Conservation (phyloP, 1,140 invertebrate species). For the Oppia nitens region DNA sequence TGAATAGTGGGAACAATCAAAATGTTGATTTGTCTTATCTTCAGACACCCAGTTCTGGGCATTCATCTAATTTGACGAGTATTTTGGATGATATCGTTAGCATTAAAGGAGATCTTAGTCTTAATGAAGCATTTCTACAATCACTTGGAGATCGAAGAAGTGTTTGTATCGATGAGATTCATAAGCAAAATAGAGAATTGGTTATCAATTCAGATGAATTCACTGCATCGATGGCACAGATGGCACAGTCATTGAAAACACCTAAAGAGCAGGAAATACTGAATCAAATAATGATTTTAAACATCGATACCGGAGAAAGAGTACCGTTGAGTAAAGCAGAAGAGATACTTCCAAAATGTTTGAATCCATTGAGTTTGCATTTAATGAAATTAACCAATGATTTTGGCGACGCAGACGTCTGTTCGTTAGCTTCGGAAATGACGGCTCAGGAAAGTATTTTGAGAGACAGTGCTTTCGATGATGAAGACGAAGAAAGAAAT, state of each 20-base stretch:
- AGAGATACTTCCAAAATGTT: conserved; percentile 70
- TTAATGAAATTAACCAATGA: conserved; percentile 67
- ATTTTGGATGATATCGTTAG: conserved; percentile 15
- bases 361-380: conserved; percentile 79
- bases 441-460: not conserved
- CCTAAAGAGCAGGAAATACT: conserved; percentile 27
- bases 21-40: not conserved
- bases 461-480: not conserved
- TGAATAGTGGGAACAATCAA: not conserved
- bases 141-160: not conserved
- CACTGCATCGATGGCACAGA: not conserved
- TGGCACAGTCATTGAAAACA: not conserved
- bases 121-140: not conserved
- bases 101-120: conserved; percentile 15
- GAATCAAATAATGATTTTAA: conserved; percentile 76
- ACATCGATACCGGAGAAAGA: conserved; percentile 79
- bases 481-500: conserved; percentile 1
- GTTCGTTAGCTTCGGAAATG: not conserved
- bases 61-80: conserved; percentile 4
- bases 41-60: not conserved
- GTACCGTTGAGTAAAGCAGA: conserved; percentile 74
- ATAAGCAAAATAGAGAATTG: not conserved
- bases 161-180: conserved; percentile 4
- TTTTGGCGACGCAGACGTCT: conserved; percentile 3
- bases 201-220: not conserved